Conservation (phyloP, 2,888 invertebrate genomes). For the Deilephila elpenor region DNA sequence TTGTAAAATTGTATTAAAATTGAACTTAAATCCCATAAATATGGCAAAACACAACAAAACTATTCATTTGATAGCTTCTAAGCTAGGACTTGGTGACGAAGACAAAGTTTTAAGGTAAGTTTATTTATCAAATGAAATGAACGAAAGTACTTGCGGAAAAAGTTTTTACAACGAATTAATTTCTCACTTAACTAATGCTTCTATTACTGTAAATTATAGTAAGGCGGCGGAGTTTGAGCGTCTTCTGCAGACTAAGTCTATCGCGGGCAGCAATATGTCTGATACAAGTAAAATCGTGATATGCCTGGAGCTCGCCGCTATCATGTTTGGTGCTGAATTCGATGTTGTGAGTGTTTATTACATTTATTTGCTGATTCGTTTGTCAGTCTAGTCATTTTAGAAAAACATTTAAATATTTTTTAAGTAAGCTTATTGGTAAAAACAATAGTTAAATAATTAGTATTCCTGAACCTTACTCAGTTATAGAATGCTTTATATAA, state of each 20-base stretch:
- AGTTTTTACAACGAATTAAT: not conserved
- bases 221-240: slow-evolving; percentile 83
- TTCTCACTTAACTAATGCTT: not conserved
- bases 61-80: slow-evolving; percentile 65
- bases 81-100: slow-evolving; percentile 70
- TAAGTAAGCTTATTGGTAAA: too few relatives aligned
- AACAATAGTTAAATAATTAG: too few relatives aligned
- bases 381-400: not conserved
- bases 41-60: slow-evolving; percentile 69
- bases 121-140: too few relatives aligned
- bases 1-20: not conserved
- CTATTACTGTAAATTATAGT: slow-evolving; percentile 55
- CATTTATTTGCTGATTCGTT: not conserved
- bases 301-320: slow-evolving; percentile 86
- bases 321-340: slow-evolving; percentile 75
- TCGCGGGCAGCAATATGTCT: slow-evolving; percentile 74
- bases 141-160: not conserved
- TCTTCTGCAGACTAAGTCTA: slow-evolving; percentile 74
- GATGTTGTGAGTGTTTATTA: slow-evolving; percentile 74
- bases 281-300: slow-evolving; percentile 86
- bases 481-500: too few relatives aligned
- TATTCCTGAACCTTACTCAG: too few relatives aligned
- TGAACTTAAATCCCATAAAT: slow-evolving; percentile 24
- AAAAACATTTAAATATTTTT: too few relatives aligned
- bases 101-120: slow-evolving; percentile 70